These are phyloP conservation scores for Calameuta pallipes DNA, from an alignment of 2,888 invertebrate genomes.

Conservation along the genomic window DNA sequence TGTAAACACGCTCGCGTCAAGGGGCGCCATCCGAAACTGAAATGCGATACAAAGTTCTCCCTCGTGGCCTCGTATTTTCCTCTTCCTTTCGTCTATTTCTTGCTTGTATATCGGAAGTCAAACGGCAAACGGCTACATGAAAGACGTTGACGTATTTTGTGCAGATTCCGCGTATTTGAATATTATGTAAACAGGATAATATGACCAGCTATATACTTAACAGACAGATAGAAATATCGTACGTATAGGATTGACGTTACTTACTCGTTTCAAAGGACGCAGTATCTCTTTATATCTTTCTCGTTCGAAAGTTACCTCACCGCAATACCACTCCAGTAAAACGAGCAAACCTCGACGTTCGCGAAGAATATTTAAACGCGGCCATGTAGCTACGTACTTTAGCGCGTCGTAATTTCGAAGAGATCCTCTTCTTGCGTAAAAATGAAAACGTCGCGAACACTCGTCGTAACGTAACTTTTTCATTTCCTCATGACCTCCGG, in stretches of 20 bases:
- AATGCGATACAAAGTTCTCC: not conserved
- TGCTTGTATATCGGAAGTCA: not conserved
- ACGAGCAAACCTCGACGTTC: not conserved
- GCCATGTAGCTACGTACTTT: not conserved
- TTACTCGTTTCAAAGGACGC: not conserved
- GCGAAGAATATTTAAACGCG: not conserved
- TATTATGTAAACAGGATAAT: not conserved
- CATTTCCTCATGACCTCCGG: constrained; percentile 61
- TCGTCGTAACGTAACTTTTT: constrained; percentile 54
- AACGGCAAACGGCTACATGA: not conserved
- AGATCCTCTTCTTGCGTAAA: not conserved
- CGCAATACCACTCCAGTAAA: not conserved
- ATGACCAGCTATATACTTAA: not conserved
- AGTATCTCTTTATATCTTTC: not conserved
- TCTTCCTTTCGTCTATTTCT: not conserved
- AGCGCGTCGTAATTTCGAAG: not conserved
- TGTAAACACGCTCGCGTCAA: not conserved
- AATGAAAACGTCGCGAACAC: not conserved
- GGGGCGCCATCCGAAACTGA: not conserved
- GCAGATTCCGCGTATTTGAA: not conserved
- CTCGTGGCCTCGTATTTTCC: not conserved
- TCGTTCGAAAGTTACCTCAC: not conserved
- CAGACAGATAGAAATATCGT: not conserved
- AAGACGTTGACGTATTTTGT: not conserved
- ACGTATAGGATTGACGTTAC: not conserved